phyloP scores from a whole-genome alignment of 2,797 vertebrate species.

The Calcarius lapponicus region DNA sequence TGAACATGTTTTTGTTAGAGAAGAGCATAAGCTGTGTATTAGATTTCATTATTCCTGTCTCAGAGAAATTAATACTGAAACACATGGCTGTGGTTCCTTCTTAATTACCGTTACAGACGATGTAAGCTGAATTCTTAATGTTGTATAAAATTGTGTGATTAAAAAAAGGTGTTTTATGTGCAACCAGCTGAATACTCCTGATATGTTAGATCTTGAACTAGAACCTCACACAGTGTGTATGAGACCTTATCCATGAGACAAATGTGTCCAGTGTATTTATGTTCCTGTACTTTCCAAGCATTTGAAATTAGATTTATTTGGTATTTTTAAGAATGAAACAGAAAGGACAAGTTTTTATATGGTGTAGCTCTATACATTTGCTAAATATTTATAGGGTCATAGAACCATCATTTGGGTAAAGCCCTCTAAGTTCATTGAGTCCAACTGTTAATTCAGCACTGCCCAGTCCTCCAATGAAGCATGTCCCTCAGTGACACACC shows the following conservation, averaged over 20 bases:
- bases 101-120: conserved; percentile 2
- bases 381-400: neutral
- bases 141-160: neutral
- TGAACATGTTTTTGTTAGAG: neutral
- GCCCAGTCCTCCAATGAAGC: neutral
- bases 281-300: neutral
- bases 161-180: neutral
- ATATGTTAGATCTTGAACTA: neutral
- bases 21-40: neutral
- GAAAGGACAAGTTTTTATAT: neutral
- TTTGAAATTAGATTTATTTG: neutral
- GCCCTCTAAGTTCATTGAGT: neutral
- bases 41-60: neutral
- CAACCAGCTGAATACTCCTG: neutral
- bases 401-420: neutral
- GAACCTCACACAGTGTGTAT: neutral
- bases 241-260: neutral
- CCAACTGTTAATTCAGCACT: neutral
- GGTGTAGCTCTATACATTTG: neutral
- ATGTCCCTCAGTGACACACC: neutral
- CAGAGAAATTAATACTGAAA: neutral
- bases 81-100: neutral
- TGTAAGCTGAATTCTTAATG: neutral
- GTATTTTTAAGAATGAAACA: neutral
- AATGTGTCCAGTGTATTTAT: neutral